These are phyloP conservation scores for Pantherophis guttatus DNA, from an alignment of 2,113 vertebrate genomes.

Conservation along the genomic window DNA sequence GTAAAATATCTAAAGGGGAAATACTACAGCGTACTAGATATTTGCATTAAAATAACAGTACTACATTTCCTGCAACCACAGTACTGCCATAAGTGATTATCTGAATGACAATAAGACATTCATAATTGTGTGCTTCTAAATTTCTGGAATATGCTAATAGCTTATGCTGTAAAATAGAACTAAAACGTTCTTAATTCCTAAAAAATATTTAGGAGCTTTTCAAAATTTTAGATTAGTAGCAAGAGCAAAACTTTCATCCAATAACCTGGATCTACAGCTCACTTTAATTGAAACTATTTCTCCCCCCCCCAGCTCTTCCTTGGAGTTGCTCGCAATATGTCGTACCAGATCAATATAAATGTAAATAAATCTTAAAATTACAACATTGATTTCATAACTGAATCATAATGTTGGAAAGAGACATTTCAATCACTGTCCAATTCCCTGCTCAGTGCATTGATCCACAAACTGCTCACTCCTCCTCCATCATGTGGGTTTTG, in stretches of 20 bases:
- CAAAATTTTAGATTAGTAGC: neutral
- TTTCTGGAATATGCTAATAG: constrained; percentile 12
- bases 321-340: constrained; percentile 25
- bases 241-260: constrained; percentile 1
- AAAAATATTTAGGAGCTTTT: neutral
- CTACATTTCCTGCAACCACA: neutral
- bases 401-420: neutral
- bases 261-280: constrained; percentile 3
- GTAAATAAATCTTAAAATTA: constrained; percentile 47
- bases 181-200: neutral
- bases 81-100: neutral
- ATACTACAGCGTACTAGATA: neutral
- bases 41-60: neutral
- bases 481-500: neutral
- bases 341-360: constrained; percentile 27
- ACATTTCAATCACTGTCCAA: neutral
- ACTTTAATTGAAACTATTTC: constrained; percentile 38
- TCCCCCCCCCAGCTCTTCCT: neutral
- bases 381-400: constrained; percentile 36
- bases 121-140: constrained; percentile 31
- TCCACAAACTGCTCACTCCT: neutral
- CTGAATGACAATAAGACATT: neutral
- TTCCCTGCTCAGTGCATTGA: neutral
- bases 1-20: neutral
- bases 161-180: neutral